phyloP scores from a whole-genome alignment of 2,797 vertebrate genomes.

The Rhabdophis nuchalis region DNA sequence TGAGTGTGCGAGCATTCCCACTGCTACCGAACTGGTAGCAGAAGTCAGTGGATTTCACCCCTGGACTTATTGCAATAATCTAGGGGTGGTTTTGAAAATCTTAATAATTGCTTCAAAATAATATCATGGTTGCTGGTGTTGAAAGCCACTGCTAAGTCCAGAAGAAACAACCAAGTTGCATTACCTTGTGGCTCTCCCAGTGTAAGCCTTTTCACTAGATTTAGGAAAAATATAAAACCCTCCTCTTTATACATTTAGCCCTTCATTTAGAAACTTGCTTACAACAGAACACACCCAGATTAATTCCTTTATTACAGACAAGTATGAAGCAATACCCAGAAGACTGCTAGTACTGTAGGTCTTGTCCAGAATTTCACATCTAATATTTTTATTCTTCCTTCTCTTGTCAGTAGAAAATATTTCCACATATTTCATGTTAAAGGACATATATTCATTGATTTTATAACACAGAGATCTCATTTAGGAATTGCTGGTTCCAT shows the following conservation, averaged over 20 bases:
- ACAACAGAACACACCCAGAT: neutral
- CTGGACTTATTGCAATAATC: neutral
- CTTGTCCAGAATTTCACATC: neutral
- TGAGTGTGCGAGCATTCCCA: too few species aligned
- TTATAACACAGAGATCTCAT: neutral
- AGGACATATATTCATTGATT: neutral
- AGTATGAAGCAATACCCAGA: neutral
- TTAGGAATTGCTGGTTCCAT: neutral
- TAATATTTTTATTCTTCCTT: neutral
- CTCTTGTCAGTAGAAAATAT: neutral
- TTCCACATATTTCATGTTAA: neutral
- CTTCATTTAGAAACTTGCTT: neutral
- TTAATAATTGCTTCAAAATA: neutral
- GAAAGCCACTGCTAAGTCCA: neutral
- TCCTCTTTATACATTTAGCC: neutral
- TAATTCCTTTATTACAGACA: neutral
- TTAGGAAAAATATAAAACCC: neutral
- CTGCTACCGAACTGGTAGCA: too few species aligned
- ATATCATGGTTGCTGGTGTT: neutral
- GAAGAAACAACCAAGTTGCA: neutral
- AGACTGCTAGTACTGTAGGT: neutral
- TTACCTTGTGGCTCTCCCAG: neutral
- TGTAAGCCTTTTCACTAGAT: neutral
- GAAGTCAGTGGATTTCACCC: too few species aligned
- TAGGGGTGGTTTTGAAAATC: neutral